Percentiles rank a stretch among this genome's conserved stretches.
phyloP scores from a whole-genome alignment of 2,888 invertebrate genomes.

The Eupithecia abbreviata region DNA sequence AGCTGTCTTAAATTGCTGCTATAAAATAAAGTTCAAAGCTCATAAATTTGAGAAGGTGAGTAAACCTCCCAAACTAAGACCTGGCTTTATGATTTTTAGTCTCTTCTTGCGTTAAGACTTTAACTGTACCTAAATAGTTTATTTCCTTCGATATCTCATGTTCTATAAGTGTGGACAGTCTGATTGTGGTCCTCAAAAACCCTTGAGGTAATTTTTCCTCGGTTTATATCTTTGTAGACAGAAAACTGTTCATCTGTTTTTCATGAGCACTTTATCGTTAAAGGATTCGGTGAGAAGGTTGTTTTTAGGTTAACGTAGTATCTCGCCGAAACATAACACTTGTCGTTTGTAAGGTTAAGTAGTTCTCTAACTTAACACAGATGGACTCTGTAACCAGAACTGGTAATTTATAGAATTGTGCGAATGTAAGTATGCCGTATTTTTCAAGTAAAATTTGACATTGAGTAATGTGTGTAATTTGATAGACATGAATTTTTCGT shows the following conservation, averaged over 20 bases:
- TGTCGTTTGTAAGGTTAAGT: constrained; percentile 15
- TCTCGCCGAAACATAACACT: constrained; percentile 18
- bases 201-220: not conserved
- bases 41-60: constrained; percentile 36
- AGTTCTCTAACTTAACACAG: not conserved
- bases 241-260: constrained; percentile 25
- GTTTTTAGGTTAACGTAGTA: constrained; percentile 28
- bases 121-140: not conserved
- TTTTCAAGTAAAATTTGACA: not conserved
- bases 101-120: not conserved
- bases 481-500: not conserved
- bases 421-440: not conserved
- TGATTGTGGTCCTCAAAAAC: not conserved
- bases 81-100: constrained; percentile 31
- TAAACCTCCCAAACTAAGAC: constrained; percentile 31
- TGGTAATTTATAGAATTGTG: not conserved
- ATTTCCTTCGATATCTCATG: not conserved
- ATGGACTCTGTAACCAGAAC: not conserved
- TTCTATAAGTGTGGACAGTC: not conserved
- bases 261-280: constrained; percentile 31
- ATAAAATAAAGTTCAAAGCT: constrained; percentile 42
- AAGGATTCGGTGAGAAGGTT: constrained; percentile 20
- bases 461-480: too few species aligned
- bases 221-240: not conserved
- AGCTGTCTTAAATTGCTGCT: constrained; percentile 23